phyloP scores from a whole-genome alignment of 2,888 invertebrate species.

The Catocala sponsa region DNA sequence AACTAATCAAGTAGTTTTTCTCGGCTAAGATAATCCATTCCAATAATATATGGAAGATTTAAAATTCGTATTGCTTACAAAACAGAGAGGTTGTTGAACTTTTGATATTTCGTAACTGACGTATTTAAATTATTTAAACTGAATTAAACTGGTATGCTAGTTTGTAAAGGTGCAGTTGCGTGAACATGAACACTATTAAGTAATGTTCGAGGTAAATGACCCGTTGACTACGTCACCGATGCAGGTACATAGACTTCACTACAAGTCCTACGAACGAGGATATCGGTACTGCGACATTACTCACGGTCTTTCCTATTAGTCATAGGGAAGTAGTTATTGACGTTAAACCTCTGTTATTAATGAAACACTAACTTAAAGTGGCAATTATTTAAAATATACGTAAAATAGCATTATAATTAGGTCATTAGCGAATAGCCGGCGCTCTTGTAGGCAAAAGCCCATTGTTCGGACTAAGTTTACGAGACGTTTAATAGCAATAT shows the following conservation, averaged over 20 bases:
- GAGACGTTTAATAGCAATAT: too few species aligned
- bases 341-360: conserved; percentile 22
- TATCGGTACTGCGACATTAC: conserved; percentile 43
- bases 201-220: conserved; percentile 54
- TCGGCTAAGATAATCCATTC: conserved; percentile 21
- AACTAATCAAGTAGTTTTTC: conserved; percentile 21
- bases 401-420: too few species aligned
- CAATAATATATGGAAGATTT: conserved; percentile 37
- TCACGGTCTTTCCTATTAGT: conserved; percentile 50
- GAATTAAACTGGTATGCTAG: conserved; percentile 50
- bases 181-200: conserved; percentile 51
- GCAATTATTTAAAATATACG: too few species aligned
- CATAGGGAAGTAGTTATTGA: conserved; percentile 26
- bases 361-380: neutral
- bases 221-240: conserved; percentile 50
- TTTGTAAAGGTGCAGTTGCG: conserved; percentile 53
- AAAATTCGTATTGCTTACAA: conserved; percentile 41
- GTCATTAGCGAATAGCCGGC: too few species aligned
- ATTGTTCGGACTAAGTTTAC: too few species aligned
- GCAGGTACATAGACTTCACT: conserved; percentile 18
- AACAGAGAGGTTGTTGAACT: conserved; percentile 49
- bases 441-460: too few species aligned
- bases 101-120: conserved; percentile 48
- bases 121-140: conserved; percentile 49
- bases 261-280: conserved; percentile 29